Evolutionary conservation across 2,113 vertebrate species (phyloP), one percentile per base, ranked within the genome.

Genomic region (Cranoglanis bouderius): DNA sequence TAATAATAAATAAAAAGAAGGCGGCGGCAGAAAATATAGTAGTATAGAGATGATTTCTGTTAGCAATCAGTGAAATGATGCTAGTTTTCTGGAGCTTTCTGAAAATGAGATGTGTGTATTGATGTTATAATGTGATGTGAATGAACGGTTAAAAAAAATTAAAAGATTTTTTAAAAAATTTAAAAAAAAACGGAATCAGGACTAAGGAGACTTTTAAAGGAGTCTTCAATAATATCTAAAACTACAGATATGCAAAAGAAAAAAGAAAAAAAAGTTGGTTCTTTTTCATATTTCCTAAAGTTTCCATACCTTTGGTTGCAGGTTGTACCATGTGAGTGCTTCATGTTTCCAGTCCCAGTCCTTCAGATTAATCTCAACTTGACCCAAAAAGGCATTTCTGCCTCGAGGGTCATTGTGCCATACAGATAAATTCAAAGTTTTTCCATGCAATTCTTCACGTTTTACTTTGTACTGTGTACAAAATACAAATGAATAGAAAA

Each of bases 381-480:
- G 91, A 29, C 93, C 93, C 87, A 93, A 85, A 59, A 93, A 93
- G 26, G 90, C 88, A 72, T 93, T 93, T 88, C 92, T 84, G 43
- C 93, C 93, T 65, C 89, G 88, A 19, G 90, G 87, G 89, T 93
- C 93, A 75, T 93, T 92, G 91, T 93, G 93, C 93, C 93, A 93
- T 63, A 93, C 92, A 16, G 93, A 93, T 38, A 93, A 55, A 86
- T 93, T 92, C 83, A 93, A 65, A 40, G 86, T 92, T 87, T 89
- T 90, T 40, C 59, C 88, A 12, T 72, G 85, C 26, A 93, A 67
- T 40, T 91, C 92, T 85, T 91, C 86, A 53, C 90, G 91, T 16
- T 84, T 89, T 72, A 93, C 89, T 46, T 93, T 93, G 86, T 93
- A 93, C 93, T 93, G 85, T 51, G n/a, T 29, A 84, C 51, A 86